These are phyloP conservation scores for Nycteola revayana DNA, from an alignment of 2,888 invertebrate species.

Conservation along the genomic window DNA sequence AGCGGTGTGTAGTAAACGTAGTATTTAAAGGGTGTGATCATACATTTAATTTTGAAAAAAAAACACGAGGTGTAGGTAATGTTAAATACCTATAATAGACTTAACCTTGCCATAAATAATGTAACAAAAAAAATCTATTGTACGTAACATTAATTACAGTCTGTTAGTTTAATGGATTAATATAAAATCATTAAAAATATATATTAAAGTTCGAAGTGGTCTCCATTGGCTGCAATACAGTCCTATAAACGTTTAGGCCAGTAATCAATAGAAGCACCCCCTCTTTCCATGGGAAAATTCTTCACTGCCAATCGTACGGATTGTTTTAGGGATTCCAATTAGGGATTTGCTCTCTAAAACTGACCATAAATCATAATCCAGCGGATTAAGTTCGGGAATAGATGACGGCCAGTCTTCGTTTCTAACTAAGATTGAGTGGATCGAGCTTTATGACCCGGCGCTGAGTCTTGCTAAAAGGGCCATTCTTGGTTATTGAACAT, in stretches of 20 bases:
- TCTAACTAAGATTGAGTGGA: constrained; percentile 15
- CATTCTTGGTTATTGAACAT: constrained; percentile 2
- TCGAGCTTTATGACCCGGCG: constrained; percentile 9
- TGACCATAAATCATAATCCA: constrained; percentile 10
- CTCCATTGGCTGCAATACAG: constrained; percentile 10
- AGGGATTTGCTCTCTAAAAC: constrained; percentile 10
- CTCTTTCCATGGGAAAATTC: constrained; percentile 11
- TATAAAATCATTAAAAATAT: background rate
- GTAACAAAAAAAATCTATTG: too few relatives aligned
- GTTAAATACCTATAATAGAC: too few relatives aligned
- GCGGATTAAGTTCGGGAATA: constrained; percentile 4
- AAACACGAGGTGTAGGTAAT: too few relatives aligned
- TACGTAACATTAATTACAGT: too few relatives aligned
- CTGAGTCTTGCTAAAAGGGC: constrained; percentile 1
- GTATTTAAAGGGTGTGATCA: too few relatives aligned
- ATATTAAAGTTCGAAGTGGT: constrained; percentile 3
- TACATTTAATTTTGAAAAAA: too few relatives aligned
- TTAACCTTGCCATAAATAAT: too few relatives aligned
- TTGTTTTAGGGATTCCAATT: background rate
- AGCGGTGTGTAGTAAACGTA: too few relatives aligned
- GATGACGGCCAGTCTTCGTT: constrained; percentile 13
- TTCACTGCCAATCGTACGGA: constrained; percentile 8
- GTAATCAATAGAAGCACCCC: constrained; percentile 12
- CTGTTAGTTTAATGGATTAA: too few relatives aligned
- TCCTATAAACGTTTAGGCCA: constrained; percentile 11